Evolutionary conservation across 1,140 invertebrate species (phyloP), one percentile per base, ranked within the genome.

Genomic region (Drosophila pallidifrons): DNA sequence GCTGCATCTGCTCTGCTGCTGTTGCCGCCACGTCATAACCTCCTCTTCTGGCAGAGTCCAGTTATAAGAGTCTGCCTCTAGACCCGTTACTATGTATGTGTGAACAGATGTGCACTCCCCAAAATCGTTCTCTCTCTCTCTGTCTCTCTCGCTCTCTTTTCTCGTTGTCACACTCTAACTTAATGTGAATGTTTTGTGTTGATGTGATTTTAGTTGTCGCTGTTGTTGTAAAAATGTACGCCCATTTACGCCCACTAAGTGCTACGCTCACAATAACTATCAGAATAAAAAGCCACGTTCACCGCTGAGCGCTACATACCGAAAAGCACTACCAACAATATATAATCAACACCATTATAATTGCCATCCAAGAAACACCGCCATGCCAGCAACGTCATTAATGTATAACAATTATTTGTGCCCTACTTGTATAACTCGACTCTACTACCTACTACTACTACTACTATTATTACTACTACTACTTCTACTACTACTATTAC

Each of bases 1-100:
- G 54, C 71, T 80, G 81, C 72, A 83, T 80, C 80, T 87, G 82
- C 64, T 80, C 80, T 87, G 82, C 64, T 79, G 80, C 79, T 81
- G 83, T 79, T 83, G 69, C 61, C 43, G 69, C 69, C 35, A 68
- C 68, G 66, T 66, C 61, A 66, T 72, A 66, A 60, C 46, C 43
- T 35, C 46, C 52, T 52, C 59, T 75, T 58, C 16, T 28, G 30
- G 13, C 54, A 52, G 20, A 25, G 20, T 25, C 20, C 20, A 25
- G 20, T 25, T 25, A 25, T 25, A 25, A 25, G 20, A 25, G 41
- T 58, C 30, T 63, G 20, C 5, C 58, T 43, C 20, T 38, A 38
- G 41, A 32, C 43, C 57, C 38, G n/a, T 41, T 8, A 8, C 54
- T 43, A 28, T 65, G 5, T 45, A 5, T 55, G 41, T 57, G 15